Base-by-base conservation (phyloP, 2,888 invertebrate species). In the Heteromyza rotundicornis region DNA sequence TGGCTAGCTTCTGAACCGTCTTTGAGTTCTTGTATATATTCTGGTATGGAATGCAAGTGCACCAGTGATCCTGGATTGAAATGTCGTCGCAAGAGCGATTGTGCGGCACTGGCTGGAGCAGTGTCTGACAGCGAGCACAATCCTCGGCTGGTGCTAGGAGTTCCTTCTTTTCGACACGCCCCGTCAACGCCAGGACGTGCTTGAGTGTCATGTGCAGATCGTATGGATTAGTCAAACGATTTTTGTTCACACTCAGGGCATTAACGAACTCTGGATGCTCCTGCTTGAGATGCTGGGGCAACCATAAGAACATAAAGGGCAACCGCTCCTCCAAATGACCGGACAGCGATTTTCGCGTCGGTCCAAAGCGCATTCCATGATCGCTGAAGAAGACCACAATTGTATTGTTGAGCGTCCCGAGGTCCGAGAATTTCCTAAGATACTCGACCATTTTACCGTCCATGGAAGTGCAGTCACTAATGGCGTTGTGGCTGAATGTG, bases 251-350 rank as follows among this genome's bases (percentile, higher is more conserved):
- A 51, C 83, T 82, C 27, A 92, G 76, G 32, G 87, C 86, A 22
- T 84, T 82, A 8, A 86, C 86, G 68, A 87, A 86, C 3, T 84
- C 77, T 0, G 88, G 86, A 70, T 87, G 83, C 23, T 82, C 83
- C 2, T 82, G 82, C 63, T 86, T 86, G 65, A 91, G 87, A 81
- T 85, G 85, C 7, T 84, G 80, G 0, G 94, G 92, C 50, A 90
- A 67, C 84, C 88, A 89, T 20, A 92, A 81, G 73, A 89, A 91
- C 44, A 92, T 84, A 70, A 89, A 89, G 0, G 94, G 93, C 70
- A 92, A 75, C 14, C 92, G 87, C 71, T 92, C 92, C 74, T 94
- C 93, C 70, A 91, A 87, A 85, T 90, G 92, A 0, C 92, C 91
- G 24, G 89, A 87, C 65, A 88, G 84, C 2, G 89, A 87, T 63